phyloP scores from a whole-genome alignment of 2,888 invertebrate genomes.

The Mimachlamys varia region DNA sequence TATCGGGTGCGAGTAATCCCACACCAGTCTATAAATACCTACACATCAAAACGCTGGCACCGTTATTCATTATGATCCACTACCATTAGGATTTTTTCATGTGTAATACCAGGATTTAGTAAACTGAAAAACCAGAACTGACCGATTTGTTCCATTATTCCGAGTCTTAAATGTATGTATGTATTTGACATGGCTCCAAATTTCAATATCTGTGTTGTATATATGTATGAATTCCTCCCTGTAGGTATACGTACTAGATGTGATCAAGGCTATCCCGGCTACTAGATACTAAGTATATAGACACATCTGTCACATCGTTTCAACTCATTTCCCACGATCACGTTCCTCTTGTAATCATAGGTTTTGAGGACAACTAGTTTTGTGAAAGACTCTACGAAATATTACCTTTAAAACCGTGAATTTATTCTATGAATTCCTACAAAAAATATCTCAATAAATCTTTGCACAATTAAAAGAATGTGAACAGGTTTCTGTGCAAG shows the following conservation, averaged over 20 bases:
- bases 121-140: not conserved
- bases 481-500: not conserved
- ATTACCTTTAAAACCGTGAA: not conserved
- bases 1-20: conserved; percentile 6
- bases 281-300: too few species aligned
- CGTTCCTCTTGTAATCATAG: not conserved
- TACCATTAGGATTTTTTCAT: not conserved
- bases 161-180: not conserved
- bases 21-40: conserved; percentile 12
- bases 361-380: not conserved
- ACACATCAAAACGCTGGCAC: not conserved
- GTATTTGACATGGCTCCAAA: not conserved
- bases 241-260: not conserved
- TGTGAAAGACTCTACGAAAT: not conserved
- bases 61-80: not conserved
- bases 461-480: not conserved
- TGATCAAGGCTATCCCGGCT: not conserved
- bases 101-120: not conserved
- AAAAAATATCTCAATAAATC: not conserved
- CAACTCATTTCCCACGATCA: not conserved
- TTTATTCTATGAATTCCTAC: not conserved
- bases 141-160: not conserved
- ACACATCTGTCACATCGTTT: not conserved
- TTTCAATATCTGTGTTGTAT: not conserved
- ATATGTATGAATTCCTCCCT: not conserved